Evolutionary conservation across 2,888 invertebrate species (phyloP), one percentile per base, ranked within the genome.

Genomic region (Volucella bombylans): DNA sequence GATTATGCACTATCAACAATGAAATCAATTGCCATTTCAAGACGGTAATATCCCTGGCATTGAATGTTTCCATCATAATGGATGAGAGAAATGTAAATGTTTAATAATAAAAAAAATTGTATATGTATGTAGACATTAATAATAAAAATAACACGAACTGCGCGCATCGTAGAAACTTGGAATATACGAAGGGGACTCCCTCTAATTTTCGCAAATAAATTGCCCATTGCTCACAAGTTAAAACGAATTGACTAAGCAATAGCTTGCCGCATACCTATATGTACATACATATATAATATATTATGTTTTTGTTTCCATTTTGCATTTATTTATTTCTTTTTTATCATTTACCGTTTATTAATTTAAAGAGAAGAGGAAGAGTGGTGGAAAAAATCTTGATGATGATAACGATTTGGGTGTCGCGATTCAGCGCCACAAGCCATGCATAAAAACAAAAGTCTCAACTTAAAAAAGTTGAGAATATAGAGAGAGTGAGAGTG

Each of bases 371-470:
- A 31, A 6, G 31, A 6, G 31, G 6, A 6, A 31, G 6, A 4
- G 31, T 31, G 31, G 4, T 31, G 57, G 23, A 39, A 9, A 43
- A 43, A 69, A 41, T 14, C 23, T 55, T 43, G 50, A 12, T 45
- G 50, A 45, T 59, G 72, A 79, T 79, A 73, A 73, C 45, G 39
- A 62, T 61, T 45, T 61, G 14, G 18, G 38, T 45, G 59, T 54
- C 38, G 45, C 61, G 38, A 45, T 43, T 52, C 14, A 61, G 10
- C 38, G 18, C 43, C 39, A 31, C 45, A 64, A 57, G 38, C 45
- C 18, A 50, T 41, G 61, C 47, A 61, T 47, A 71, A 15, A 6
- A 9, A 8, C 9, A 38, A 55, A 12, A 47, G 6, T 18, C 8
- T 9, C 6, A 8, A 14, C 14, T 49, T 10, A 50, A 39, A 50